These are phyloP conservation scores for Heliconius hermathena DNA, from an alignment of 1,140 invertebrate species.

Conservation along the genomic window DNA sequence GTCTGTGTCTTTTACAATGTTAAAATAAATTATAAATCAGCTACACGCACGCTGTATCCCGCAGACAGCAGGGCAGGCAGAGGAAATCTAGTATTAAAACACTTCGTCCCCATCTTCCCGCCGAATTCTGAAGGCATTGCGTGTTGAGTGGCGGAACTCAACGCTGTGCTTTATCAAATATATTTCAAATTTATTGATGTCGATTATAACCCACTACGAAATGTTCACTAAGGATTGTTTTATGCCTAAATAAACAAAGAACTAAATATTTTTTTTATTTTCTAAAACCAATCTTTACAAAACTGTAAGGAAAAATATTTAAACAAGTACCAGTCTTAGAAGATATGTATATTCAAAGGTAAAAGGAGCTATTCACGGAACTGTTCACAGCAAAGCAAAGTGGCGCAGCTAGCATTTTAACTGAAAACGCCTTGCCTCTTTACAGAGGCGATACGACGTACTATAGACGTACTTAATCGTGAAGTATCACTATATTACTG, in stretches of 20 bases:
- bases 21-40: no score
- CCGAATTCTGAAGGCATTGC: no score
- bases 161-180: no score
- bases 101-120: no score
- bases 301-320: not conserved
- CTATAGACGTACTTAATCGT: not conserved
- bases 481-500: not conserved
- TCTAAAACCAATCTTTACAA: not conserved
- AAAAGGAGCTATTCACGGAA: conserved; percentile 2
- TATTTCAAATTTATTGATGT: no score
- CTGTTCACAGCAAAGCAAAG: not conserved
- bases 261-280: not conserved
- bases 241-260: no score
- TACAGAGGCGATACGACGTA: not conserved
- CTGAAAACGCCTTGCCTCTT: not conserved
- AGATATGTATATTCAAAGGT: not conserved
- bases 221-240: no score
- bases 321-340: not conserved
- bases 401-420: conserved; percentile 9
- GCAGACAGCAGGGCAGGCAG: no score
- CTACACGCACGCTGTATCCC: no score
- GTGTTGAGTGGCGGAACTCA: no score
- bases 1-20: not conserved
- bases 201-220: no score
- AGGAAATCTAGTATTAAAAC: no score